Evolutionary conservation across 1,140 invertebrate genomes (phyloP).

Genomic region (Musca vetustissima): DNA sequence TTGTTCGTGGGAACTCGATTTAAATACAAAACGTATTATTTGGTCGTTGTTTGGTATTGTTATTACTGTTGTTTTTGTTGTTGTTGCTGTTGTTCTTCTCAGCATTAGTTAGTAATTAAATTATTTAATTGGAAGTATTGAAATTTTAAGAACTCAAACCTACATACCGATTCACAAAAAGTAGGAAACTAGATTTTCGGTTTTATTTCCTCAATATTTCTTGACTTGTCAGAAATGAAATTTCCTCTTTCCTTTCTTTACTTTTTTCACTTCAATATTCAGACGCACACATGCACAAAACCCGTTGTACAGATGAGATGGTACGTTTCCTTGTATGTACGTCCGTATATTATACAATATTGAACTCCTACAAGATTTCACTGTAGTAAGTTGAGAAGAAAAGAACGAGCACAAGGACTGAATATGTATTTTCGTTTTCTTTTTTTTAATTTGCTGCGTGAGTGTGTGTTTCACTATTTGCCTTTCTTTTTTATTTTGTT

Average conservation of each 20-base stretch:
- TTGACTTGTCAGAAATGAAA: not conserved
- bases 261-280: not conserved
- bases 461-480: not conserved
- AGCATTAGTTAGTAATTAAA: not conserved
- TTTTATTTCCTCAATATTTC: not conserved
- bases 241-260: not conserved
- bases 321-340: conserved; percentile 3
- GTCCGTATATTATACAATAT: conserved; percentile 29
- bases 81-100: not conserved
- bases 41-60: not conserved
- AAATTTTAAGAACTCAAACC: not conserved
- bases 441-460: conserved; percentile 6
- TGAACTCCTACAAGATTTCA: conserved; percentile 31
- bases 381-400: conserved; percentile 9
- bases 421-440: conserved; percentile 23
- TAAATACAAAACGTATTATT: no score
- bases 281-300: not conserved
- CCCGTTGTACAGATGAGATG: not conserved
- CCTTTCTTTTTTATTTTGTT: not conserved
- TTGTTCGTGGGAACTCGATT: no score
- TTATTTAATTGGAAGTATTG: not conserved
- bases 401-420: conserved; percentile 31
- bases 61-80: not conserved
- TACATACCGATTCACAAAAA: not conserved
- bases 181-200: not conserved